Conservation (phyloP, 1,140 invertebrate genomes). For the Hylyphantes graminicola region DNA sequence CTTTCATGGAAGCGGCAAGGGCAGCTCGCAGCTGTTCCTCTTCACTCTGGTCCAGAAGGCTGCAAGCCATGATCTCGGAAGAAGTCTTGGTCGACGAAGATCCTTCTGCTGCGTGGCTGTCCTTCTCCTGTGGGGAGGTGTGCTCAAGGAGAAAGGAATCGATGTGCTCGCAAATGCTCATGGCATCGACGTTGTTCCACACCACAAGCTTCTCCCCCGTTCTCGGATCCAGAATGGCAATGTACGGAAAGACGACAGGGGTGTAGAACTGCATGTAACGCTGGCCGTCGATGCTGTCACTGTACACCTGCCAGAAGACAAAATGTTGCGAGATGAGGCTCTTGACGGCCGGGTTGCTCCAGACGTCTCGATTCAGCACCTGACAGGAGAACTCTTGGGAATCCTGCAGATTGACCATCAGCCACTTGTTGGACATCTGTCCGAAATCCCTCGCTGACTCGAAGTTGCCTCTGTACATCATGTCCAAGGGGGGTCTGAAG, state of each 20-base stretch:
- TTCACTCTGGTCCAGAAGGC: slow-evolving; percentile 69
- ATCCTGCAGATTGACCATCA: slow-evolving; percentile 84
- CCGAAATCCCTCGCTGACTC: slow-evolving; percentile 74
- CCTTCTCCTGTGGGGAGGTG: slow-evolving; percentile 61
- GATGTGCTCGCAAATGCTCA: slow-evolving; percentile 70
- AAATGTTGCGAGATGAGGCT: slow-evolving; percentile 78
- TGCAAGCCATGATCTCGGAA: slow-evolving; percentile 27
- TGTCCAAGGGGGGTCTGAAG: slow-evolving; percentile 80
- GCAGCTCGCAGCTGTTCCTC: slow-evolving; percentile 70
- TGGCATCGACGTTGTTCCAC: slow-evolving; percentile 72
- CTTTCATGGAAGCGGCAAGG: slow-evolving; percentile 68
- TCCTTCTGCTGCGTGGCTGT: slow-evolving; percentile 58
- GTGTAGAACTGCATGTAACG: slow-evolving; percentile 80
- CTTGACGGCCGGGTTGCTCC: slow-evolving; percentile 77
- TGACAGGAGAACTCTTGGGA: slow-evolving; percentile 80
- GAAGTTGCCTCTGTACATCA: slow-evolving; percentile 78
- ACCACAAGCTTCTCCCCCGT: slow-evolving; percentile 76
- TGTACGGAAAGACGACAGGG: slow-evolving; percentile 76
- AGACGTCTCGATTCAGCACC: slow-evolving; percentile 82
- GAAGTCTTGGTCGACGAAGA: not conserved
- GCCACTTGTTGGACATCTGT: slow-evolving; percentile 75
- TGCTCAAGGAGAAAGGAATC: slow-evolving; percentile 66
- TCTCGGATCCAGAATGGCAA: slow-evolving; percentile 80
- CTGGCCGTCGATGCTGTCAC: slow-evolving; percentile 77
- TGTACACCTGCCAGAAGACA: slow-evolving; percentile 83